These are phyloP conservation scores for Drosophila dunni DNA, from an alignment of 1,140 invertebrate genomes.

Conservation along the genomic window DNA sequence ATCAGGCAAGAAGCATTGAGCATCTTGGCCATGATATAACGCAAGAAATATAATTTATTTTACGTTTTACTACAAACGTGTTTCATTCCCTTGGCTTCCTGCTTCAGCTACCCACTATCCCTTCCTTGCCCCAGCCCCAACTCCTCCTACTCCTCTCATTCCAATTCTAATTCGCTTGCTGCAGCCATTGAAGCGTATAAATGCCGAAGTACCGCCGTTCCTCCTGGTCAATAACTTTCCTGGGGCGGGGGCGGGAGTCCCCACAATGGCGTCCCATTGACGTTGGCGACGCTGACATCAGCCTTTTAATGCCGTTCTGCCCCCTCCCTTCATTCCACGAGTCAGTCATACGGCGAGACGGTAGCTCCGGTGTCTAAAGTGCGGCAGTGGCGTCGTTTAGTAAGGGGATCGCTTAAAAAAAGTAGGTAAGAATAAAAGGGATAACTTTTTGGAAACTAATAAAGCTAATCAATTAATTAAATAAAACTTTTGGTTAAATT, in stretches of 20 bases:
- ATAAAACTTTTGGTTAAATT: too few species aligned
- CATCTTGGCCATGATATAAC: constrained; percentile 51
- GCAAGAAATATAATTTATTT: constrained; percentile 76
- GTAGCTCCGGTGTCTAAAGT: not conserved
- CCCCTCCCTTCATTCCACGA: too few species aligned
- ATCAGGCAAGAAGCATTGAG: constrained; percentile 60
- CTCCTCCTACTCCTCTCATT: not conserved
- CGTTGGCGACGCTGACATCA: constrained; percentile 70
- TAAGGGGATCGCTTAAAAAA: not conserved
- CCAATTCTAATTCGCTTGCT: not conserved
- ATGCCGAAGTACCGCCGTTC: constrained; percentile 43
- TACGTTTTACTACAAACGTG: constrained; percentile 64
- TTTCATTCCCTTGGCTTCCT: constrained; percentile 6
- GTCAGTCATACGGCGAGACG: constrained; percentile 3
- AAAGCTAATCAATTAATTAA: too few species aligned
- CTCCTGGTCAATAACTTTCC: constrained; percentile 43
- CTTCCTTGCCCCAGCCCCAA: too few species aligned
- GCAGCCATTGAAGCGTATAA: constrained; percentile 58
- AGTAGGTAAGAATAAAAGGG: too few species aligned
- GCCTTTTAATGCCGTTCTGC: constrained; percentile 41
- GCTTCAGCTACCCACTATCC: too few species aligned
- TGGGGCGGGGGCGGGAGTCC: not conserved
- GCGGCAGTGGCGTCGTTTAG: constrained; percentile 4
- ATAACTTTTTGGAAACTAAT: too few species aligned
- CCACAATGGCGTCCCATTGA: constrained; percentile 28